Conservation (phyloP, 2,888 invertebrate species). For the Gymnoscelis rufifasciata region DNA sequence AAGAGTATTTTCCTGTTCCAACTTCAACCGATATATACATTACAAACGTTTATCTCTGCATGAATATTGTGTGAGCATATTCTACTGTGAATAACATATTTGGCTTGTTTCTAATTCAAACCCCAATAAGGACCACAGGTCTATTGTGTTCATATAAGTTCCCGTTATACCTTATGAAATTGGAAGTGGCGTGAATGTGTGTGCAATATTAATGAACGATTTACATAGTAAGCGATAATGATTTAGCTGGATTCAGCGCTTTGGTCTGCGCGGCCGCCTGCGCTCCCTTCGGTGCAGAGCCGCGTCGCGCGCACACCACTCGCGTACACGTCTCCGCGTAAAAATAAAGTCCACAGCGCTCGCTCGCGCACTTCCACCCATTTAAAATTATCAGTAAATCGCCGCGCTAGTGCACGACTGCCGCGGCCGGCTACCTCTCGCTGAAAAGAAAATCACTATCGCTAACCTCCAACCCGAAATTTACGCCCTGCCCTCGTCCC, state of each 20-base stretch:
- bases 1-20: not conserved
- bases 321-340: conserved; percentile 73
- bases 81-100: conserved; percentile 35
- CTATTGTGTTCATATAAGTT: conserved; percentile 64
- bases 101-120: conserved; percentile 39
- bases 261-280: conserved; percentile 45
- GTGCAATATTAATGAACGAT: conserved; percentile 73
- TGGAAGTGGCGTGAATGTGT: conserved; percentile 51
- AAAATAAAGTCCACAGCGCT: conserved; percentile 75
- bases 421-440: conserved; percentile 64
- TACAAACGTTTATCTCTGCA: conserved; percentile 7
- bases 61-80: conserved; percentile 28
- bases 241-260: conserved; percentile 53
- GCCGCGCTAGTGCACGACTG: conserved; percentile 72
- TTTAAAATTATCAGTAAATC: conserved; percentile 79
- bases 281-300: conserved; percentile 60
- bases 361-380: conserved; percentile 74
- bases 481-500: conserved; percentile 40
- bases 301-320: conserved; percentile 63
- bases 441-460: conserved; percentile 59
- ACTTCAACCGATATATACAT: not conserved
- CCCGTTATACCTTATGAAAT: conserved; percentile 69
- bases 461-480: conserved; percentile 50
- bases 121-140: conserved; percentile 47
- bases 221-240: conserved; percentile 63